These are phyloP conservation scores for Microctonus aethiopoides DNA, from an alignment of 2,888 invertebrate genomes.

Conservation along the genomic window DNA sequence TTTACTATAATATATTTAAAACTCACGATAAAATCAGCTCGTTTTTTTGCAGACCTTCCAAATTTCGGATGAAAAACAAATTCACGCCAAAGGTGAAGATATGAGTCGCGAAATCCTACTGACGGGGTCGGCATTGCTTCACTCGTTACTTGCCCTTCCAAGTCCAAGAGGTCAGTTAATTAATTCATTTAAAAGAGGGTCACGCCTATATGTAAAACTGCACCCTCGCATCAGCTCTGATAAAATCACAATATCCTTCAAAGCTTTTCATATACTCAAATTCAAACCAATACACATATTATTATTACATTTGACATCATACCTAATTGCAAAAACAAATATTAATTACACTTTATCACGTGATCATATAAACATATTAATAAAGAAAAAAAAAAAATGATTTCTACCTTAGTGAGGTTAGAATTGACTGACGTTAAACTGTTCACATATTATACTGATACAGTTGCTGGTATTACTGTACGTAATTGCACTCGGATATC, in stretches of 20 bases:
- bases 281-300: not conserved
- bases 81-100: constrained; percentile 57
- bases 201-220: not conserved
- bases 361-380: not conserved
- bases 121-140: constrained; percentile 40
- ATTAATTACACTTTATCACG: not conserved
- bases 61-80: constrained; percentile 44
- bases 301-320: not conserved
- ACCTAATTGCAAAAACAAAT: not conserved
- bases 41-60: constrained; percentile 33
- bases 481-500: not conserved
- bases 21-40: constrained; percentile 40
- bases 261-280: not conserved
- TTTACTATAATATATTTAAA: constrained; percentile 13
- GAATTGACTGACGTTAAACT: not conserved
- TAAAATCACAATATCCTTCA: not conserved
- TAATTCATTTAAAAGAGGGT: constrained; percentile 6
- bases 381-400: not conserved
- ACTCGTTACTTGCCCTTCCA: constrained; percentile 30
- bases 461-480: not conserved
- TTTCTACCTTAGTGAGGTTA: not conserved
- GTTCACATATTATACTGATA: not conserved
- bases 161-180: not conserved
- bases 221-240: constrained; percentile 20
- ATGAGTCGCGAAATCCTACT: constrained; percentile 48